These are phyloP conservation scores for Macrophya annulata DNA, from an alignment of 2,888 invertebrate genomes.

Conservation along the genomic window DNA sequence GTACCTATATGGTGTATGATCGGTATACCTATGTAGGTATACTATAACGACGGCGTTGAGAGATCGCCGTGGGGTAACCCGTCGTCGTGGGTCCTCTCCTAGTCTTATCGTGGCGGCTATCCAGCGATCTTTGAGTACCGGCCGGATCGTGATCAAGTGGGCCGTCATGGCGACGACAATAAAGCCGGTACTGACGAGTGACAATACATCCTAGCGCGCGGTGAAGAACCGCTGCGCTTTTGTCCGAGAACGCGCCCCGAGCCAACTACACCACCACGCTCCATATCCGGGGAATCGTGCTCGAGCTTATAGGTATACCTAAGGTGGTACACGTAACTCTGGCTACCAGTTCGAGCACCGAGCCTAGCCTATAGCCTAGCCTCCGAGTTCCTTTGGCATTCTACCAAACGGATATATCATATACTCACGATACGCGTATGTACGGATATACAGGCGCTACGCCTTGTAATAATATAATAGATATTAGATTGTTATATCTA, in stretches of 20 bases:
- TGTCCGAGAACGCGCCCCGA: constrained; percentile 71
- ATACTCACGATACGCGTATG: background rate
- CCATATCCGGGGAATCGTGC: background rate
- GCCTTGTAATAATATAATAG: no score
- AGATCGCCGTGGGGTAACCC: constrained; percentile 1
- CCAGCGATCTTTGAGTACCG: constrained; percentile 70
- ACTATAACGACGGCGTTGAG: background rate
- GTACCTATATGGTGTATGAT: background rate
- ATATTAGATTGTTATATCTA: no score
- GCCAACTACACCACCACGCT: background rate
- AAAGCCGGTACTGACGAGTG: constrained; percentile 73
- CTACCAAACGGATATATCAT: background rate
- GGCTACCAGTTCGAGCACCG: background rate
- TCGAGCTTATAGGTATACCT: constrained; percentile 3
- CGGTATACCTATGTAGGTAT: background rate
- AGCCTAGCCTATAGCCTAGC: background rate
- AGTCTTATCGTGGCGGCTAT: constrained; percentile 45
- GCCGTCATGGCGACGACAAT: constrained; percentile 78
- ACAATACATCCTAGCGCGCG: constrained; percentile 71
- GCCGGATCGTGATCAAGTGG: constrained; percentile 80
- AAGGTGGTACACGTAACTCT: background rate
- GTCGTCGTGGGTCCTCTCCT: background rate
- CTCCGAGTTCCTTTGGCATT: background rate
- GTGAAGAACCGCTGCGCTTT: constrained; percentile 76
- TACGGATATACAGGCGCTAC: no score